Evolutionary conservation across 2,113 vertebrate genomes (phyloP), one percentile per base, ranked within the genome.

Genomic region (Hylia prasina): DNA sequence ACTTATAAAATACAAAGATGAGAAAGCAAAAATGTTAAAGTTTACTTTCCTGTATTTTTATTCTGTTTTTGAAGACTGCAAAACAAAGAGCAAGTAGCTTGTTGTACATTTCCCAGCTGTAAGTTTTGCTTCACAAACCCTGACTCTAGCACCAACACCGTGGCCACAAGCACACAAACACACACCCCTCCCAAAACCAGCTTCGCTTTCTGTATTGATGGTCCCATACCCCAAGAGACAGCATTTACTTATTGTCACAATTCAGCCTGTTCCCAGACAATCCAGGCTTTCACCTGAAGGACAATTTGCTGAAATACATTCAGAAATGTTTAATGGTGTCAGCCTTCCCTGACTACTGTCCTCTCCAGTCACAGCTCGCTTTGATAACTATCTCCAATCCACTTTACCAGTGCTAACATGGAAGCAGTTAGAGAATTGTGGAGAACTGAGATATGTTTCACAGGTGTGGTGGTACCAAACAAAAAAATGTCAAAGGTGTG

Each of bases 121-220:
- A 70, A 82, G 27, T 15, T 95, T 61, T 63, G n/a, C 42, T 66
- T 85, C 61, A 40, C 20, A 63, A 44, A 37, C 51, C 47, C 33
- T 30, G 21, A 27, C 22, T 73, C 20, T 22, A 44, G 61, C n/a
- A 47, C 31, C 10, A 4, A 18, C 2, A 3, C 51, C 0, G 0
- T n/a, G 65, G 51, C 60, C 7, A 2, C 35, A 16, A 11, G 20
- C 7, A 13, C 0, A 1, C 21, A 39, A 85, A 48, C 18, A 33
- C 8, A 15, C 24, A 27, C 2, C 0, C 5, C 13, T 72, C 12
- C 25, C 57, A 28, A 44, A 87, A 58, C 8, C 22, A 42, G 5
- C 48, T 77, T 66, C 58, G 53, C 35, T 89, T 68, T 40, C 0
- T 0, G 10, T 42, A 11, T 27, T 37, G 21, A 22, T 70, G n/a